Evolutionary conservation across 2,113 vertebrate species (phyloP), one percentile per base, ranked within the genome.

Genomic region (Calonectris borealis): DNA sequence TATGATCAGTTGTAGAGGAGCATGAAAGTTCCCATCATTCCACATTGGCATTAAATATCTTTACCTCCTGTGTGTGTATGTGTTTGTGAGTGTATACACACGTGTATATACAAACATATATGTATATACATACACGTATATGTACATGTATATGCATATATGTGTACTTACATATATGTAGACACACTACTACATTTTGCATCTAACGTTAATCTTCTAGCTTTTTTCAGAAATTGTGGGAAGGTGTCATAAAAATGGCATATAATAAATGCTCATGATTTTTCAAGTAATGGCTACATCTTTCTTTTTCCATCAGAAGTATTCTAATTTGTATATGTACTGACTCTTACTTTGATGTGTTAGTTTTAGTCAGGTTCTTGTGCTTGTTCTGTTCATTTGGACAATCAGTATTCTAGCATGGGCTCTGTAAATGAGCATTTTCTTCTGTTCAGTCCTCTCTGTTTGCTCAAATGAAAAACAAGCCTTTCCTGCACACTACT

Each of bases 91-190:
- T 22, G 7, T n/a, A 6, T 49, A 14, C 32, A 49, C 15, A 4
- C 1, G 1, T 31, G 16, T 61, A 9, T 44, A 11, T 44, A 31
- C 13, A 83, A 38, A 44, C 26, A 27, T 32, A 13, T 4, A 1
- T 8, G 9, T 55, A 14, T 20, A 14, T 48, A 34, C 14, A 40
- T 48, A 20, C 5, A 7, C 7, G 6, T 29, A 11, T 38, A 38
- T 8, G 7, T 19, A 15, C 5, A 1, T 9, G 8, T 60, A 16
- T 22, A 5, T 6, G 9, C 4, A 11, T 27, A 7, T 21, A 7
- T 26, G 17, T 70, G 31, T 36, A 44, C 4, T 5, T 36, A 40
- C 42, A 6, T 24, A 10, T 52, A 16, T 13, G 13, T 9, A 69
- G 15, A 13, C 32, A 32, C 8, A 5, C 49, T 77, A 5, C 49